These are phyloP conservation scores for Danio albolineatus DNA, from an alignment of 2,797 vertebrate species.

Conservation along the genomic window DNA sequence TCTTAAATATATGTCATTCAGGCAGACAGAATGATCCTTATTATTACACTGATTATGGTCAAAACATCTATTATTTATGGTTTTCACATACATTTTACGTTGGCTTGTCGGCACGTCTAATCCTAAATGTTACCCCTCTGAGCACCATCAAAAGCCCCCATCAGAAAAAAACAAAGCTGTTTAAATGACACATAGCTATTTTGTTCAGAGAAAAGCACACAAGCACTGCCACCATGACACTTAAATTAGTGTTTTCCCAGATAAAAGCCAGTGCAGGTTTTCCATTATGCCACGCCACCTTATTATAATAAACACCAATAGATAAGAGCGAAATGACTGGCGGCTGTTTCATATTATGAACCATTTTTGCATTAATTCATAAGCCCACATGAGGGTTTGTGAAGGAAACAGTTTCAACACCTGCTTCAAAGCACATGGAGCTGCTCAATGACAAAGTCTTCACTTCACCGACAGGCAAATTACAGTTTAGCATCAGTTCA, in stretches of 20 bases:
- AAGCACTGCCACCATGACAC: neutral
- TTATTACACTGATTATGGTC: slow-evolving; percentile 41
- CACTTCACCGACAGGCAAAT: slow-evolving; percentile 11
- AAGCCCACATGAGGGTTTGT: neutral
- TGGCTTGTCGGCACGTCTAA: slow-evolving; percentile 1
- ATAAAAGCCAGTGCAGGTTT: slow-evolving; percentile 9
- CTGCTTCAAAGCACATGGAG: slow-evolving; percentile 19
- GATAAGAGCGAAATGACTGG: slow-evolving; percentile 1
- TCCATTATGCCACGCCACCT: neutral
- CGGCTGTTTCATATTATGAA: neutral
- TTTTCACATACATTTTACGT: slow-evolving; percentile 53
- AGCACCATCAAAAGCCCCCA: slow-evolving; percentile 44
- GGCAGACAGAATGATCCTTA: slow-evolving; percentile 27
- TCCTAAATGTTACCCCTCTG: slow-evolving; percentile 9
- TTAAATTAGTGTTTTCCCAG: slow-evolving; percentile 1
- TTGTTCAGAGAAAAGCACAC: slow-evolving; percentile 35
- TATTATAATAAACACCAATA: slow-evolving; percentile 23
- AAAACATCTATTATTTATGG: slow-evolving; percentile 64
- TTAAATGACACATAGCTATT: slow-evolving; percentile 51
- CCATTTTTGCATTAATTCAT: neutral
- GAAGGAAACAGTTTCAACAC: neutral
- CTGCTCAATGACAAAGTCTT: slow-evolving; percentile 1
- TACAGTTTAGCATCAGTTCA: slow-evolving; percentile 8
- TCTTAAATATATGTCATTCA: slow-evolving; percentile 1
- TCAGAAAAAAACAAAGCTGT: slow-evolving; percentile 45